Conservation (phyloP, 2,113 vertebrate species). For the Podocnemis expansa region DNA sequence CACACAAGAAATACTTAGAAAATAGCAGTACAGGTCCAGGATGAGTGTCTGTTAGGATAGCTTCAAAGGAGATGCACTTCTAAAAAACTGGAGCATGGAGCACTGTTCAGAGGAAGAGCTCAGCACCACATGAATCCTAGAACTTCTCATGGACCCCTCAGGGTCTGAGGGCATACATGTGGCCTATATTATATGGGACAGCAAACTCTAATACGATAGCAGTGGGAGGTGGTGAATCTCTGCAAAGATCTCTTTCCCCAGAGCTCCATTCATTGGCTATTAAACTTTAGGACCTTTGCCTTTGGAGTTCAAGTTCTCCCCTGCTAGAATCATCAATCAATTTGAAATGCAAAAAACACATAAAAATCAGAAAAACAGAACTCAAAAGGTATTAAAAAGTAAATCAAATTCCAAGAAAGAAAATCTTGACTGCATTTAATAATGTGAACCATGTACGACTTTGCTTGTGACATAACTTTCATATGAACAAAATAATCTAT, state of each 20-base stretch:
- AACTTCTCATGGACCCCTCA: neutral
- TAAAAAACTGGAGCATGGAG: neutral
- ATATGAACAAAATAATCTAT: conserved; percentile 2
- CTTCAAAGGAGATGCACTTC: neutral
- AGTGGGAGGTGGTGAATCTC: neutral
- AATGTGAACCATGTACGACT: neutral
- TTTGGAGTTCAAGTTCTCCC: neutral
- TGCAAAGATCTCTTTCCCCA: neutral
- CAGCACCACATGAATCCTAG: neutral
- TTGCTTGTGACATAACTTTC: neutral
- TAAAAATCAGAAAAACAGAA: neutral
- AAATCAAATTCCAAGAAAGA: neutral
- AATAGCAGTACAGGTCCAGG: neutral
- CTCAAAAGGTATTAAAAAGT: neutral
- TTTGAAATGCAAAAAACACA: neutral
- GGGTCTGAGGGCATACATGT: neutral
- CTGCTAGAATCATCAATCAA: neutral
- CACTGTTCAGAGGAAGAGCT: neutral
- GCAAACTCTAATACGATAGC: neutral
- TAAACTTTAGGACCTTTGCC: neutral
- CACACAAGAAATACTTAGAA: neutral
- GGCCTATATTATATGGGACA: neutral
- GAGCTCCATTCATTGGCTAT: neutral
- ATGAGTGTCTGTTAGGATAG: neutral
- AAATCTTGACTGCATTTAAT: neutral